phyloP scores from a whole-genome alignment of 2,888 invertebrate species.

The Panopea generosa region DNA sequence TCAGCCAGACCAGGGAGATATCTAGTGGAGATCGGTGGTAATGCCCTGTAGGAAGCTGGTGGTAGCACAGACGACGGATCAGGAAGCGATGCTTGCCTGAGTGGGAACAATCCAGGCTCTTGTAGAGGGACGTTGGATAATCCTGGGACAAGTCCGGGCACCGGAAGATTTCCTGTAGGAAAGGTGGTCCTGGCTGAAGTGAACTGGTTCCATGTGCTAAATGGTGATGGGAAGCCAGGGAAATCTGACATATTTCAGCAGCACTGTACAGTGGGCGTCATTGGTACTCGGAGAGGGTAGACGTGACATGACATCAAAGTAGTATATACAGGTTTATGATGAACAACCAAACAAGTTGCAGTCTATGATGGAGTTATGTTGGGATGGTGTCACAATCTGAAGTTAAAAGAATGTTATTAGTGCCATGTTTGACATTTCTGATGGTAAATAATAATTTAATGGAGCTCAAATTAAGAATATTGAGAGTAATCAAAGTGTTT shows the following conservation, averaged over 20 bases:
- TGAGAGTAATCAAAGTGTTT: too few relatives aligned
- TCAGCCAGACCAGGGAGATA: conserved; percentile 44
- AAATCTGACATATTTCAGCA: conserved; percentile 61
- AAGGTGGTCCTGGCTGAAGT: conserved; percentile 47
- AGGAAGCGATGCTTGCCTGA: conserved; percentile 32
- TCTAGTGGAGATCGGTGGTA: conserved; percentile 25
- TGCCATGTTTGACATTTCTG: too few relatives aligned
- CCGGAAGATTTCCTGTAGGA: conserved; percentile 46
- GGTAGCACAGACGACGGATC: conserved; percentile 40
- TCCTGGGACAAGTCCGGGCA: conserved; percentile 36
- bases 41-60: conserved; percentile 34
- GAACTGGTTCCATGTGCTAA: conserved; percentile 56
- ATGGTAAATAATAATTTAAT: too few relatives aligned
- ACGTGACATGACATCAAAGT: conserved; percentile 53
- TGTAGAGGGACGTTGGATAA: conserved; percentile 25
- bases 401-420: too few relatives aligned
- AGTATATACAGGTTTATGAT: conserved; percentile 16
- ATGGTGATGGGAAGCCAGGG: conserved; percentile 64
- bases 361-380: too few relatives aligned
- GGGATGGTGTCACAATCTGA: too few relatives aligned
- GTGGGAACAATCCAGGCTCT: conserved; percentile 38
- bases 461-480: too few relatives aligned
- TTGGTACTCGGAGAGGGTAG: conserved; percentile 51
- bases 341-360: neutral
- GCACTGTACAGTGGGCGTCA: conserved; percentile 44